Percentiles rank a stretch among this genome's conserved stretches.
Conservation (phyloP, 1,140 invertebrate species). For the Drosophila pseudoobscura region DNA sequence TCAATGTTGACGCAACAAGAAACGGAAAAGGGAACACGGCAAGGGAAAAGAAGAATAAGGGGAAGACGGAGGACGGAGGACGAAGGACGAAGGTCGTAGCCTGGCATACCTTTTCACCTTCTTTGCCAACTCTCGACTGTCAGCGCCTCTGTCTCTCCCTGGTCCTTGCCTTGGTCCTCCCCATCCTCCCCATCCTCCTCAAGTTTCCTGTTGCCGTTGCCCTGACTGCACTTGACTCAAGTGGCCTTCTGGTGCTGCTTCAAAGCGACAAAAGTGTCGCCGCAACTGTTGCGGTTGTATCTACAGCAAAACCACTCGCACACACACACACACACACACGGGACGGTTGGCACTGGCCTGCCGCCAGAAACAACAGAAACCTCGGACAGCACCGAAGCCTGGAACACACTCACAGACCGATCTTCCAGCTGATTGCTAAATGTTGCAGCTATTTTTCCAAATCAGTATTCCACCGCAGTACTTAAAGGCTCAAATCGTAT, state of each 20-base stretch:
- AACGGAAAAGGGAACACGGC: constrained; percentile 11
- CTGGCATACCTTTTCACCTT: constrained; percentile 40
- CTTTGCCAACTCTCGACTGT: not conserved
- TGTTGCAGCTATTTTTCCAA: no score
- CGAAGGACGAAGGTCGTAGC: constrained; percentile 30
- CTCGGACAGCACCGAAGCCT: no score
- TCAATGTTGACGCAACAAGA: constrained; percentile 58
- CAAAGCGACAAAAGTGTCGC: constrained; percentile 75
- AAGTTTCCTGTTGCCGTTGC: constrained; percentile 45
- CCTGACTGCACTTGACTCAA: constrained; percentile 70
- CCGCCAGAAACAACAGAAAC: constrained; percentile 3
- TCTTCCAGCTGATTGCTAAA: no score
- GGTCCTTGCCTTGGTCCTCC: not conserved
- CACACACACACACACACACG: not conserved
- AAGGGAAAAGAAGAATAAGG: not conserved
- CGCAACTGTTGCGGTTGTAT: constrained; percentile 73
- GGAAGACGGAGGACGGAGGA: not conserved
- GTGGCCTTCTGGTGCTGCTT: constrained; percentile 64
- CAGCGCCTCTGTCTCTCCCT: not conserved
- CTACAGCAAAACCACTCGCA: constrained; percentile 36
- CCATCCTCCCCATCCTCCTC: not conserved
- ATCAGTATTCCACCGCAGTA: no score
- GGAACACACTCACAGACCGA: no score
- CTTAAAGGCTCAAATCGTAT: no score
- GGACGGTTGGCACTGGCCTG: constrained; percentile 1